These are phyloP conservation scores for Cheilosia urbana DNA, from an alignment of 2,888 invertebrate genomes.

Conservation along the genomic window DNA sequence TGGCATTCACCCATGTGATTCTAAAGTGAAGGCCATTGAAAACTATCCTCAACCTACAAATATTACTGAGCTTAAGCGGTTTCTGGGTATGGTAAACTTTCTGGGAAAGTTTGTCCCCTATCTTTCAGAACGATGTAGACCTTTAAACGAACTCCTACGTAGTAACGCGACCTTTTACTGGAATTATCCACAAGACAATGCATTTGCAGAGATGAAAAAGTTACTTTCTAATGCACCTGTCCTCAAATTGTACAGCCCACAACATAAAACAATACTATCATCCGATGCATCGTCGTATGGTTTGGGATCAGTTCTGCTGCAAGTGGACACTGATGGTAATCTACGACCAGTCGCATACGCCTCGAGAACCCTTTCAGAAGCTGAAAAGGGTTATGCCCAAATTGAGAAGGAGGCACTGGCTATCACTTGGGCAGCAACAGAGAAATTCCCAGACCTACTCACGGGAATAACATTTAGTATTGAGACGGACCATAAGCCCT, in stretches of 20 bases:
- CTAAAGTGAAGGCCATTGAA: constrained; percentile 45
- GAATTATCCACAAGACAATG: constrained; percentile 28
- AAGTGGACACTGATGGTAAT: constrained; percentile 43
- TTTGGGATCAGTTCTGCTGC: constrained; percentile 45
- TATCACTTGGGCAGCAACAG: constrained; percentile 66
- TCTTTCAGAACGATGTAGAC: constrained; percentile 30
- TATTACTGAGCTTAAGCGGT: constrained; percentile 21
- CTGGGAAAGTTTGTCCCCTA: constrained; percentile 44
- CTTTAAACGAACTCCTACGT: constrained; percentile 49
- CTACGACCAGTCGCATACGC: constrained; percentile 52
- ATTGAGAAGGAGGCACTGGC: constrained; percentile 75
- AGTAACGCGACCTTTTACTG: constrained; percentile 29
- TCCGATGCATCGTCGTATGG: constrained; percentile 54
- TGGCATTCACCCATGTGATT: constrained; percentile 34
- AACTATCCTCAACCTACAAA: constrained; percentile 19
- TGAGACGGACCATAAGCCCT: constrained; percentile 75
- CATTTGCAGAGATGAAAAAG: constrained; percentile 30
- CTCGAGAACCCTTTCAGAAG: constrained; percentile 65
- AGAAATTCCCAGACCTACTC: constrained; percentile 69
- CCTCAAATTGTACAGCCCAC: constrained; percentile 48
- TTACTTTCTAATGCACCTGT: background rate
- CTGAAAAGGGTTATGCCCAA: constrained; percentile 67
- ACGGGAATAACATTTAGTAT: constrained; percentile 67
- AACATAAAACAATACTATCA: constrained; percentile 49
- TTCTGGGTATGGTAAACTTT: constrained; percentile 36